A percentile compares a stretch with the other conserved stretches of the same genome.
Conservation (phyloP, 2,797 vertebrate species). For the Stomatorhinus walkeri region DNA sequence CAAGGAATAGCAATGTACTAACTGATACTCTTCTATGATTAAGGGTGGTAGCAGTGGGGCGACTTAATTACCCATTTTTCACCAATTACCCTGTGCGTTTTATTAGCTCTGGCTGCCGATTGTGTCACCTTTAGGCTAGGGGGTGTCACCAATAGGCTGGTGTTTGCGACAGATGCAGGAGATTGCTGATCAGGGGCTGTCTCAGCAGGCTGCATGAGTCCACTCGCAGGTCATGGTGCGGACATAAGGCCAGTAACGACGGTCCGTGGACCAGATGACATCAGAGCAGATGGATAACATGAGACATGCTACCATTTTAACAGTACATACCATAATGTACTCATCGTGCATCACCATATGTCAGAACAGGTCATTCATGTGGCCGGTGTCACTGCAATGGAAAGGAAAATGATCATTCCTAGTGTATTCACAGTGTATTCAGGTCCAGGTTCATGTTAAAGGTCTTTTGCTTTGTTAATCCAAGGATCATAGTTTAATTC, state of each 20-base stretch:
- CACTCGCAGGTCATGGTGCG: constrained; percentile 34
- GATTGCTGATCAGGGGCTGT: constrained; percentile 41
- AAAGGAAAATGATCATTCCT: neutral
- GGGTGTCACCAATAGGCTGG: neutral
- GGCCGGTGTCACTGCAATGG: neutral
- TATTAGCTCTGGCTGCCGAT: constrained; percentile 51
- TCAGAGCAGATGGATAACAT: neutral
- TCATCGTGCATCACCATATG: constrained; percentile 7
- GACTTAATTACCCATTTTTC: constrained; percentile 30
- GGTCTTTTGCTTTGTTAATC: neutral
- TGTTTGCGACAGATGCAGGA: constrained; percentile 39
- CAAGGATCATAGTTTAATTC: neutral
- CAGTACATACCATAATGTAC: neutral
- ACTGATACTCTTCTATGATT: constrained; percentile 20
- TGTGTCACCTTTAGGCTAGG: neutral
- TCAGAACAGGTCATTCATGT: neutral
- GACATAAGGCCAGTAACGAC: constrained; percentile 22
- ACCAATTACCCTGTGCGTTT: constrained; percentile 41
- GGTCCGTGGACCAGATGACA: constrained; percentile 11
- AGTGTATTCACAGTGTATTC: neutral
- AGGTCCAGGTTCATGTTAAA: neutral
- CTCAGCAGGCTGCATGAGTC: constrained; percentile 33
- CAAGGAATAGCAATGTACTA: constrained; percentile 20
- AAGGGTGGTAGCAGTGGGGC: constrained; percentile 39
- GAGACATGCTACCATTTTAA: constrained; percentile 7